These are phyloP conservation scores for Carassius gibelio DNA, from an alignment of 2,113 vertebrate genomes.

Conservation along the genomic window DNA sequence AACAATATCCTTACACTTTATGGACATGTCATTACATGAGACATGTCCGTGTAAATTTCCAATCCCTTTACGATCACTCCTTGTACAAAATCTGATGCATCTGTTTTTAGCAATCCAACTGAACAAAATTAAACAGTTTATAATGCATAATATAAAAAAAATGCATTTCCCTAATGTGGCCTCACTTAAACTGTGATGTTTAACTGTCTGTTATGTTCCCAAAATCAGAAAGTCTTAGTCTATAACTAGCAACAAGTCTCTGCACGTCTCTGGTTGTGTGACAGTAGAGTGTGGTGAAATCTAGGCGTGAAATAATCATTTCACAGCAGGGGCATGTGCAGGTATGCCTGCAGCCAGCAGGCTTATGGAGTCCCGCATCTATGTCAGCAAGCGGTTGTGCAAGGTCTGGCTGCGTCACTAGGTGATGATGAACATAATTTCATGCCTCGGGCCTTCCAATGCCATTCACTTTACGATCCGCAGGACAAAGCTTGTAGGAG, in stretches of 20 bases:
- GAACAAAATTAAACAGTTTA: background rate
- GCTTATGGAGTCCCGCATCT: conserved; percentile 35
- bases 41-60: background rate
- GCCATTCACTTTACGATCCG: conserved; percentile 10
- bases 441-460: conserved; percentile 41
- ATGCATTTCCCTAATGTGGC: background rate
- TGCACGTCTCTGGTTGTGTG: conserved; percentile 36
- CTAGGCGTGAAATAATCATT: conserved; percentile 50
- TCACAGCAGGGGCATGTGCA: conserved; percentile 30
- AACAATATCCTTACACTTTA: background rate
- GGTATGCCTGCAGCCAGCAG: conserved; percentile 43
- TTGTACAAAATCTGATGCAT: background rate
- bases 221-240: conserved; percentile 24
- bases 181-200: background rate
- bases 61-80: no score
- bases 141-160: background rate
- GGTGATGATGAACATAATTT: conserved; percentile 45
- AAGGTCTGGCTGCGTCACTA: conserved; percentile 25
- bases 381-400: conserved; percentile 44
- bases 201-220: background rate
- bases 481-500: conserved; percentile 42
- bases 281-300: conserved; percentile 39
- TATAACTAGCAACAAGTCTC: conserved; percentile 41
- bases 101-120: background rate
- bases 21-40: background rate